A percentile compares a stretch with the other conserved stretches of the same genome.
phyloP scores from a whole-genome alignment of 2,797 vertebrate genomes.

The Allobates femoralis region DNA sequence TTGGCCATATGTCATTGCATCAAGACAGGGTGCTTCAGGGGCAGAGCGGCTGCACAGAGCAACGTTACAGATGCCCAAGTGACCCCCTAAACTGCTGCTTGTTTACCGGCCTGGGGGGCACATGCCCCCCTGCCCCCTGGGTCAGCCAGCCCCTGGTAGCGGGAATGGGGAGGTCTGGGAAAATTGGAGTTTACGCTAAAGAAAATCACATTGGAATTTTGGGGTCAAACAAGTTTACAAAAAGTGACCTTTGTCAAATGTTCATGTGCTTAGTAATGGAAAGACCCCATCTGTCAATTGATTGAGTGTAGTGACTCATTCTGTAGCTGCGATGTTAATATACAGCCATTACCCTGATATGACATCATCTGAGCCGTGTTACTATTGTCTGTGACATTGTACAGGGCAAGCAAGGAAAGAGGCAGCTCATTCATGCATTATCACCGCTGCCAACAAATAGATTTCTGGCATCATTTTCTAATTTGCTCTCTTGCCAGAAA shows the following conservation, averaged over 20 bases:
- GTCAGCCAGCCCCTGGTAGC: too few relatives aligned
- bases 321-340: slow-evolving; percentile 26
- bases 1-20: too few relatives aligned
- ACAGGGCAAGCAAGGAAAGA: slow-evolving; percentile 40
- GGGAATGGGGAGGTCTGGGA: not conserved
- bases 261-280: slow-evolving; percentile 53
- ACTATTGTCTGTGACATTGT: slow-evolving; percentile 52
- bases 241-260: slow-evolving; percentile 15
- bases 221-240: slow-evolving; percentile 36
- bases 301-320: slow-evolving; percentile 43
- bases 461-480: not conserved
- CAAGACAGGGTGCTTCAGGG: too few relatives aligned
- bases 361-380: slow-evolving; percentile 42
- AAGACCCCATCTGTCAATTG: slow-evolving; percentile 36
- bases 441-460: not conserved
- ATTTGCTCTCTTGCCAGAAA: slow-evolving; percentile 14
- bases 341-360: not conserved
- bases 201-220: slow-evolving; percentile 28
- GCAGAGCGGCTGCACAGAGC: too few relatives aligned
- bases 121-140: too few relatives aligned
- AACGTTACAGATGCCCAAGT: too few relatives aligned
- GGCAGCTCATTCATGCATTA: slow-evolving; percentile 34
- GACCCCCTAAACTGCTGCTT: too few relatives aligned
- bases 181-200: not conserved
- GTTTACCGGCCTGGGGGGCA: too few relatives aligned